Evolutionary conservation across 2,888 invertebrate genomes (phyloP).

Genomic region (Polylopha cassiicola): DNA sequence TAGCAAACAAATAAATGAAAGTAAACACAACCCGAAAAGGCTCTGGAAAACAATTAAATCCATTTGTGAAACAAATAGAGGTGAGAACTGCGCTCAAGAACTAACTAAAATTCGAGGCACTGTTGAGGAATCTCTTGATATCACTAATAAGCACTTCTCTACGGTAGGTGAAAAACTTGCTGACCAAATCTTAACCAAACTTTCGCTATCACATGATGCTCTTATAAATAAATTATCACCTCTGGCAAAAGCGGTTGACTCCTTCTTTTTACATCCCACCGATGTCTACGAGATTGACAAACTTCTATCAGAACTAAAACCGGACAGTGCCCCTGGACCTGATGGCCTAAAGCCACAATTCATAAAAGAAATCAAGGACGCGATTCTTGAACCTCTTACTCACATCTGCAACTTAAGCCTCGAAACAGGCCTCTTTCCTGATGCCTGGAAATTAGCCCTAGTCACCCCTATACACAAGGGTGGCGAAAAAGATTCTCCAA

Average conservation of each 20-base stretch:
- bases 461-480: too few species aligned
- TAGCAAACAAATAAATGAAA: neutral
- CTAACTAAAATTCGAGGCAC: neutral
- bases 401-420: neutral
- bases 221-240: neutral
- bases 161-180: neutral
- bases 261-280: neutral
- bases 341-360: neutral
- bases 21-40: neutral
- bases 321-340: neutral
- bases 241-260: neutral
- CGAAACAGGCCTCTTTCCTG: neutral
- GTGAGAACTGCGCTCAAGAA: neutral
- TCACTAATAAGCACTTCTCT: neutral
- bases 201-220: neutral
- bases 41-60: neutral
- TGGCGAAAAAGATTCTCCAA: too few species aligned
- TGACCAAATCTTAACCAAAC: neutral
- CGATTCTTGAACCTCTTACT: neutral
- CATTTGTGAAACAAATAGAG: neutral
- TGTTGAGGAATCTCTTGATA: neutral
- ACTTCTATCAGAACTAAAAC: neutral
- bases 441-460: neutral
- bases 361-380: neutral
- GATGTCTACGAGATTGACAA: neutral